These are phyloP conservation scores for Psittacula derbiana DNA, from an alignment of 2,797 vertebrate genomes.

Conservation along the genomic window DNA sequence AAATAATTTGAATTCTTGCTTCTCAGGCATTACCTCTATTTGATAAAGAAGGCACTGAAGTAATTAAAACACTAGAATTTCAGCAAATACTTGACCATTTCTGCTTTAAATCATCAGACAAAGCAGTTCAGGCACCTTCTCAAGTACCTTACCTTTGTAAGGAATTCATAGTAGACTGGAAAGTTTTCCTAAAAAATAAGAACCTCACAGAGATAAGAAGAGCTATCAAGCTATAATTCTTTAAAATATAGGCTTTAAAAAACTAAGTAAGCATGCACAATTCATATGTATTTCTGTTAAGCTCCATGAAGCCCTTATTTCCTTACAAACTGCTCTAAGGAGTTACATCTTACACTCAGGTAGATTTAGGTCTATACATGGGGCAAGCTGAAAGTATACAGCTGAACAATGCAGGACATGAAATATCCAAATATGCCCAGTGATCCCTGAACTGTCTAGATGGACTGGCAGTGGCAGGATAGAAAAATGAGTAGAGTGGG, in stretches of 20 bases:
- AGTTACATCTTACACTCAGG: not conserved
- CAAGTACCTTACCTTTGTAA: constrained; percentile 59
- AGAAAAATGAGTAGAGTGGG: not conserved
- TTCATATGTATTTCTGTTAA: not conserved
- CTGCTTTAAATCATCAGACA: constrained; percentile 68
- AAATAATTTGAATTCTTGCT: not conserved
- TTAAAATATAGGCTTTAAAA: not conserved
- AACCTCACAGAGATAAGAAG: constrained; percentile 57
- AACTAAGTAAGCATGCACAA: not conserved
- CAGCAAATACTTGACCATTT: constrained; percentile 70
- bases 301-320: not conserved
- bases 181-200: constrained; percentile 69
- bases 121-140: constrained; percentile 71
- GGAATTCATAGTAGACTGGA: constrained; percentile 63
- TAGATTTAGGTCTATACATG: not conserved
- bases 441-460: not conserved
- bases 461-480: not conserved
- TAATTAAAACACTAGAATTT: constrained; percentile 68
- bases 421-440: not conserved
- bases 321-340: not conserved
- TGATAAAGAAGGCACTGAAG: constrained; percentile 66
- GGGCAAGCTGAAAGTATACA: not conserved
- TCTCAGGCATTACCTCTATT: constrained; percentile 70
- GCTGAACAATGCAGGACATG: fast-evolving
- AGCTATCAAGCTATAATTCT: not conserved